These are phyloP conservation scores for Chanos chanos DNA, from an alignment of 2,797 vertebrate species.

Conservation along the genomic window DNA sequence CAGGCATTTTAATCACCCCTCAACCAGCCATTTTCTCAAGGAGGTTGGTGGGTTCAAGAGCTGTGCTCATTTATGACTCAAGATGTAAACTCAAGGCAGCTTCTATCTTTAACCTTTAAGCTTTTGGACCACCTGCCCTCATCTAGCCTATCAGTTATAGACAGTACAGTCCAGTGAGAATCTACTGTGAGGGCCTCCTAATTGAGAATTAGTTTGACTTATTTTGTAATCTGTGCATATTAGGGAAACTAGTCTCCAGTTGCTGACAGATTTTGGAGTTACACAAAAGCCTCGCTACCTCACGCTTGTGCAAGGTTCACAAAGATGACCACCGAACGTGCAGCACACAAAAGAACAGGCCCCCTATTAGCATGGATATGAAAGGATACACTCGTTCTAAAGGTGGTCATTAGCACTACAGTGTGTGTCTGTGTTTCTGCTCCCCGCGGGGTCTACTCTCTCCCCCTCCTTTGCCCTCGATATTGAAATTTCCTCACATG, in stretches of 20 bases:
- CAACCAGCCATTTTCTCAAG: constrained; percentile 50
- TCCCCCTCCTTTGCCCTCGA: constrained; percentile 58
- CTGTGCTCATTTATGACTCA: constrained; percentile 27
- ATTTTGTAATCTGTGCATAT: neutral
- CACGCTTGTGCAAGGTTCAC: constrained; percentile 54
- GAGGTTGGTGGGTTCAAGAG: constrained; percentile 57
- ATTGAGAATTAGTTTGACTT: neutral
- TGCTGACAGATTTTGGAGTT: constrained; percentile 41
- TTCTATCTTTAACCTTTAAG: constrained; percentile 23
- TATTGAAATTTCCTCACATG: constrained; percentile 69
- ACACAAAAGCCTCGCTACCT: constrained; percentile 54
- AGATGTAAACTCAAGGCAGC: constrained; percentile 28
- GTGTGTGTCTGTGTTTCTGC: constrained; percentile 56
- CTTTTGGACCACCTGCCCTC: neutral
- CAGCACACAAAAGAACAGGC: constrained; percentile 62
- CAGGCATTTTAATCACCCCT: constrained; percentile 64
- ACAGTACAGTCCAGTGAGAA: constrained; percentile 25
- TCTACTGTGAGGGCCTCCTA: neutral
- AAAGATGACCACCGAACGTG: constrained; percentile 52
- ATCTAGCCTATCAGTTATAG: constrained; percentile 42
- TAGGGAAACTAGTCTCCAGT: constrained; percentile 17
- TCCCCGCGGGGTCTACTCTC: constrained; percentile 57
- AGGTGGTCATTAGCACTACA: constrained; percentile 78
- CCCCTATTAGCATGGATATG: constrained; percentile 71
- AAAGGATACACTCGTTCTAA: constrained; percentile 66